Evolutionary conservation across 2,113 vertebrate species (phyloP), one percentile per base, ranked within the genome.

Genomic region (Fregetta grallaria): DNA sequence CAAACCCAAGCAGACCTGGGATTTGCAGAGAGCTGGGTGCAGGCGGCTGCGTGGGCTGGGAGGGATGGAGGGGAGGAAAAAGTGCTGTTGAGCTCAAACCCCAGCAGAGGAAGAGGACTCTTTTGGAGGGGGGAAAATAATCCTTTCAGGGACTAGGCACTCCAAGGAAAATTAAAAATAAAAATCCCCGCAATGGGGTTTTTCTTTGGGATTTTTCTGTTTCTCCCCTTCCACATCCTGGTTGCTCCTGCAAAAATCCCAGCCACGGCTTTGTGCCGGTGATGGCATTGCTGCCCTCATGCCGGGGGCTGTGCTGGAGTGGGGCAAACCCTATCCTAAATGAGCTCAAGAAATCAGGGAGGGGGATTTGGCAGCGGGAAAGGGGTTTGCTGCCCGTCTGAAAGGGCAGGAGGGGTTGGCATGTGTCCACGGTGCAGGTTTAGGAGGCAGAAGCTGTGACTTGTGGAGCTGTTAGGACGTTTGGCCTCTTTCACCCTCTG

Each of bases 281-380:
- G 47, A 25, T 58, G 92, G 36, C 16, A 18, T 26, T 0, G 0
- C 53, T 34, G 32, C 25, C 59, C 65, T 45, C 0, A 0, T 5
- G 10, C 34, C 0, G 0, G 26, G 74, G 34, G 14, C 61, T 86
- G 17, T 5, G 12, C 40, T 45, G 8, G 3, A 36, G 16, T 21
- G 7, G 32, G 22, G 19, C 1, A 0, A 88, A 67, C 21, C 47
- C 36, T 40, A 7, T 13, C 27, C 65, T 82, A 22, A n/a, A n/a
- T 3, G 66, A 61, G 17, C 79, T 50, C 27, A 32, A 63, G 29
- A 34, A 74, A 45, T 4, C 23, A 19, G 42, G 65, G 23, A 13
- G 44, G 32, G 42, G 55, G 17, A 23, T 40, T 23, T 65, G 79
- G 49, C 74, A 70, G 61, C 32, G 9, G 47, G 61, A 45, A 30